Base-by-base conservation (phyloP, 2,113 vertebrate species). In the Egretta garzetta region DNA sequence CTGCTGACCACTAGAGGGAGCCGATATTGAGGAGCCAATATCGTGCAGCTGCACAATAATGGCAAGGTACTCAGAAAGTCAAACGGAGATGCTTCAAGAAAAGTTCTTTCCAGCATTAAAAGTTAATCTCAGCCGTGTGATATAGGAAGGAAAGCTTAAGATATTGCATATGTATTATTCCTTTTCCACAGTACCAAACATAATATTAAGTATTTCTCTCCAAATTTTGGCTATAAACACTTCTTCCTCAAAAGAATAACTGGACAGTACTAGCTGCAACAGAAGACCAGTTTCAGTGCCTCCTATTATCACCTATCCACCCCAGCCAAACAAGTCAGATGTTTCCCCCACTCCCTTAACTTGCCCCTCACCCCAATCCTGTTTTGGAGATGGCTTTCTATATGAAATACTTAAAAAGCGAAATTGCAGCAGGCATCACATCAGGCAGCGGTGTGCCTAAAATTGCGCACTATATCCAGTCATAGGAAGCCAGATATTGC, bases 1-100 rank as follows among this genome's bases (percentile, higher is more conserved):
- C 17, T 7, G 56, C 2, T 79, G n/a, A 41, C 94, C 95, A 18
- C 93, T 33, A 97, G 96, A 93, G 94, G 97, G 95, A 89, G 91
- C 93, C 5, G 66, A 49, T 12, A 92, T 41, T 52, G 86, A 41
- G 97, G 95, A 89, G 91, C 93, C 5, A 62, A 49, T 12, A 92
- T 41, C 47, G 84, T 91, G 71, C 74, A 23, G 85, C 67, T 7
- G 4, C 58, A 2, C 9, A 0, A 41, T 41, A 41, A 50, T 1
- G 35, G 35, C 55, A 26, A 28, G 3, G 52, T 7, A 23, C 43
- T 58, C 70, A 1, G 19, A 53, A 68, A 80, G 23, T 18, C 62
- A 14, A 56, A 23, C 43, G 18, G 45, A 86, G 47, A 7, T 20
- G 47, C 60, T 91, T 14, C 8, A 50, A 22, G 28, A 19, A 45